Percentiles rank a stretch among this genome's conserved stretches.
Evolutionary conservation across 2,797 vertebrate genomes (phyloP).

Genomic region (Tapera naevia): DNA sequence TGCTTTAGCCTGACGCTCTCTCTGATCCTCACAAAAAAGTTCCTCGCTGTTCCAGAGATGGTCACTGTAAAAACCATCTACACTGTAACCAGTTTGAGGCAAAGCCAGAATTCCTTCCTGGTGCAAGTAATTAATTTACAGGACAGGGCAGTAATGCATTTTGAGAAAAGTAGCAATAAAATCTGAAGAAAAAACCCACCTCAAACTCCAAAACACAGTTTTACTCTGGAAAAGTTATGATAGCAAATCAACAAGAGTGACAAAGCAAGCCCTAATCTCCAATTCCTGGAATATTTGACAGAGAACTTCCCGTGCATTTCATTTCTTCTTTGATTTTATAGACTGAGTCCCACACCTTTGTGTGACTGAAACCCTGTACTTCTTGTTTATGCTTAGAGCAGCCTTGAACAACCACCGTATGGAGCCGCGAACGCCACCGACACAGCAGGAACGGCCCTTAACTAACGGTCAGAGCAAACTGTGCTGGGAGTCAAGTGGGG

Average conservation of each 20-base stretch:
- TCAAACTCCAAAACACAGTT: not conserved
- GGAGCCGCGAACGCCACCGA: constrained; percentile 26
- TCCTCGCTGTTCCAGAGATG: constrained; percentile 1
- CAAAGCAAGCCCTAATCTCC: not conserved
- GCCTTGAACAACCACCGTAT: constrained; percentile 63
- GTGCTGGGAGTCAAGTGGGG: constrained; percentile 18
- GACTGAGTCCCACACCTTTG: not conserved
- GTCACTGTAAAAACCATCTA: not conserved
- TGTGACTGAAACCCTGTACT: not conserved
- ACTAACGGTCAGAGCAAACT: constrained; percentile 40
- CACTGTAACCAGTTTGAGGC: not conserved
- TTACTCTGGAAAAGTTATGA: not conserved
- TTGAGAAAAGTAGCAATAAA: constrained; percentile 1
- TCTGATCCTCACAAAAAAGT: constrained; percentile 14
- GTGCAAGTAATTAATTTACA: not conserved
- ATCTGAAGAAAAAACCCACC: not conserved
- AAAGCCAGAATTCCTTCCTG: constrained; percentile 12
- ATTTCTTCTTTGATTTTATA: not conserved
- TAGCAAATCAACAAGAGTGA: not conserved
- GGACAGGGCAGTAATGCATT: not conserved
- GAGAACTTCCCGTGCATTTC: not conserved
- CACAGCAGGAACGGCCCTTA: constrained; percentile 33
- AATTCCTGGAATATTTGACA: not conserved
- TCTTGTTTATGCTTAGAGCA: constrained; percentile 43
- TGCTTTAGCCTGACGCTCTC: constrained; percentile 29